Evolutionary conservation across 2,113 vertebrate genomes (phyloP), one percentile per base, ranked within the genome.

Genomic region (Cochlearius cochlearius): DNA sequence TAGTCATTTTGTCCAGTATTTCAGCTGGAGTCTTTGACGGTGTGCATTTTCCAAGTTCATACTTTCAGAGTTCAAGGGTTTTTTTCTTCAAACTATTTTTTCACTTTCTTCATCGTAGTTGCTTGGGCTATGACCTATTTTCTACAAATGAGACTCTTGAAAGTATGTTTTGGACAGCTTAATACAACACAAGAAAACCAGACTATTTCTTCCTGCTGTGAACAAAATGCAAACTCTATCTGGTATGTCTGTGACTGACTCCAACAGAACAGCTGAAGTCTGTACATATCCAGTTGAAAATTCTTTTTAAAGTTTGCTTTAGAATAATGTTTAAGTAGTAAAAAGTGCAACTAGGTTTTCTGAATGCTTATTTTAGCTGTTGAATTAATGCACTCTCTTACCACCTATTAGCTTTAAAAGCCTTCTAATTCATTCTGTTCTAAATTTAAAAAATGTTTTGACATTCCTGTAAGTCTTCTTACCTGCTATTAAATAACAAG

Each of bases 151-250:
- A 90, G 58, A 85, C 20, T 79, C 34, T 27, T 90, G 38, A 77
- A 96, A 94, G 76, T 75, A 81, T 91, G 23, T 71, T 96, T 93
- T 94, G 88, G 72, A 88, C 36, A 94, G 45, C 59, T 93, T 86
- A 88, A 69, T 15, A 62, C 32, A 77, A 90, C 34, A 68, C 14
- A 93, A 88, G 90, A 88, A 96, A 92, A 49, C 55, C 75, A 88
- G 67, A 90, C 71, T 77, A 47, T 38, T 83, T 88, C 72, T 86
- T 86, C 72, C 90, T 86, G 38, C 60, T 75, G 64, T 72, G 68
- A 89, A 66, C 34, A 77, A 95, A 77, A 71, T 8, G 41, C 43
- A 73, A 83, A 59, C 55, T 76, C 52, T 73, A 83, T 36, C 5
- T 96, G 76, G 38, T 92, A 30, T 53, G 56, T 78, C 75, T 72